Evolutionary conservation across 2,113 vertebrate species (phyloP), one percentile per base, ranked within the genome.

Genomic region (Myocastor coypus): DNA sequence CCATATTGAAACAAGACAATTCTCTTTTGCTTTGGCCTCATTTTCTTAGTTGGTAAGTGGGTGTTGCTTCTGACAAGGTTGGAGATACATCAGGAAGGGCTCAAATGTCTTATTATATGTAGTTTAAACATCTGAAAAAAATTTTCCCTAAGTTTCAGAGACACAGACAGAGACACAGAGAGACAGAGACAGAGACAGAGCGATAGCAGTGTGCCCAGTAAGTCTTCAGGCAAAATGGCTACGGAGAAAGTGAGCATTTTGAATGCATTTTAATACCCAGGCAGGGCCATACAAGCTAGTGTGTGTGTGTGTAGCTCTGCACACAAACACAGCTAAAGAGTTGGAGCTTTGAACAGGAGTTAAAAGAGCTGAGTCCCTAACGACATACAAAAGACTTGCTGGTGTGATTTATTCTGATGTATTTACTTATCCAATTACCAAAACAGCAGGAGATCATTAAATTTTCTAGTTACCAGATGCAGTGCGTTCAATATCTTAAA

Each of bases 341-440:
- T 88, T 97, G 52, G 85, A 96, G 97, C 97, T 98, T 98, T 98
- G 97, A 98, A 98, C 97, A 97, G 91, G 92, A 98, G 97, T 98
- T 98, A 97, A 98, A 98, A 98, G 97, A 97, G 88, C 71, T 95
- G 97, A 97, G 96, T 98, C 97, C 96, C 92, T 97, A 96, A 97
- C 92, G 78, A 22, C 24, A 95, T 97, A 98, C 96, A 97, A 96
- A 97, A 98, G 97, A 96, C 97, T 96, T 87, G 98, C 97, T 96
- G 96, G 97, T 97, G 98, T 98, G 98, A 98, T 98, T 98, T 97
- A 99, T 99, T 98, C 98, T 99, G 99, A 99, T 99, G 99, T 99
- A 99, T 99, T 99, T 99, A 99, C 99, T 99, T 99, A 99, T 98
- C 99, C 99, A 99, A 99, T 99, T 99, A 99, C 99, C 99, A 99